These are phyloP conservation scores for Bombus haemorrhoidalis DNA, from an alignment of 1,140 invertebrate genomes.

Conservation along the genomic window DNA sequence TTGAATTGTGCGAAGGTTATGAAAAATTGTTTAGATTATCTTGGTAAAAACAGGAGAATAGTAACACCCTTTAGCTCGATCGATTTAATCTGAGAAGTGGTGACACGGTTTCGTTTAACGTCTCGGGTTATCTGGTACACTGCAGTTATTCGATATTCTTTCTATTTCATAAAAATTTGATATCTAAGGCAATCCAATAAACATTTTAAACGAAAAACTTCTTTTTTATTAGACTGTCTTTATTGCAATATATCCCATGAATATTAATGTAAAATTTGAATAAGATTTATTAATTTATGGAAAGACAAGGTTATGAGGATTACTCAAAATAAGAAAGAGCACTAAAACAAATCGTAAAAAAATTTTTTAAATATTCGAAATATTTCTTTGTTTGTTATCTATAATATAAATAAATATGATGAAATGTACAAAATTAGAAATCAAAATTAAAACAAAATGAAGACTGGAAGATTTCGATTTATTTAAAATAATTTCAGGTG, in stretches of 20 bases:
- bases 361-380: too few relatives aligned
- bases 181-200: not conserved
- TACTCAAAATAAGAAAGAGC: not conserved
- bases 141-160: slow-evolving; percentile 17
- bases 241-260: not conserved
- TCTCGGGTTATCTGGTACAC: slow-evolving; percentile 14
- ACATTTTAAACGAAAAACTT: not conserved
- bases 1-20: too few relatives aligned
- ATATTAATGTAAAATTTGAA: not conserved
- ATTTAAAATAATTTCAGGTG: not conserved
- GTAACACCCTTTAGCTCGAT: slow-evolving; percentile 42
- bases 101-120: slow-evolving; percentile 54
- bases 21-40: slow-evolving; percentile 3
- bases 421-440: not conserved
- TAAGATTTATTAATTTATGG: not conserved
- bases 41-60: slow-evolving; percentile 10
- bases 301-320: not conserved
- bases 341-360: too few relatives aligned
- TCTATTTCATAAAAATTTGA: not conserved
- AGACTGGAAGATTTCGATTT: not conserved
- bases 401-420: not conserved
- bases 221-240: not conserved
- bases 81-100: slow-evolving; percentile 49
- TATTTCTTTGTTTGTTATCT: too few relatives aligned
- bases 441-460: not conserved